These are phyloP conservation scores for Ypsolopha scabrella DNA, from an alignment of 2,888 invertebrate species.

Conservation along the genomic window DNA sequence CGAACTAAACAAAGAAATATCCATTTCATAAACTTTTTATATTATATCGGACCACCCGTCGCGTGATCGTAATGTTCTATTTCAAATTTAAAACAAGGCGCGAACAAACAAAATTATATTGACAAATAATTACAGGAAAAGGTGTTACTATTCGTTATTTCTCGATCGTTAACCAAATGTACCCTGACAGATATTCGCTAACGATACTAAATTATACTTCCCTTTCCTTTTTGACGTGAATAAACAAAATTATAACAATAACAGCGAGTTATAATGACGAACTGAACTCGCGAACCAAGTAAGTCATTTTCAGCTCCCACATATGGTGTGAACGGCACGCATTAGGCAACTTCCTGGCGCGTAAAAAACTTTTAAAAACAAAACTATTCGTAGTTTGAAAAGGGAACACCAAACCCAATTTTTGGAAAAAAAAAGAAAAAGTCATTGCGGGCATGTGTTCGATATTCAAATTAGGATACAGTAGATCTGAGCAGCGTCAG, in stretches of 20 bases:
- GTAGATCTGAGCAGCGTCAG: slow-evolving; percentile 27
- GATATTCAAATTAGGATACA: slow-evolving; percentile 40
- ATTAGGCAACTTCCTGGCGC: slow-evolving; percentile 43
- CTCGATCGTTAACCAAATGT: slow-evolving; percentile 30
- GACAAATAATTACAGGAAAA: slow-evolving; percentile 32
- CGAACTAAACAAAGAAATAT: neutral
- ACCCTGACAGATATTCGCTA: slow-evolving; percentile 35
- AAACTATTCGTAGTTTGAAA: neutral
- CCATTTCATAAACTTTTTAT: neutral
- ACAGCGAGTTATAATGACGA: slow-evolving; percentile 14
- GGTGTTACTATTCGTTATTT: slow-evolving; percentile 24
- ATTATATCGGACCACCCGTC: neutral
- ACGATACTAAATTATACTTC: slow-evolving; percentile 36
- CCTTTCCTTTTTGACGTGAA: slow-evolving; percentile 21
- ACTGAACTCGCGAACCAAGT: slow-evolving; percentile 16
- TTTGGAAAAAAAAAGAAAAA: neutral
- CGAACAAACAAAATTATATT: slow-evolving; percentile 14
- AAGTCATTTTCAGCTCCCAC: slow-evolving; percentile 41
- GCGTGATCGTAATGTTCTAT: neutral
- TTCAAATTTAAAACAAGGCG: slow-evolving; percentile 1
- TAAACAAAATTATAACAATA: slow-evolving; percentile 52
- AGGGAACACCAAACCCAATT: neutral
- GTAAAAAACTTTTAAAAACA: slow-evolving; percentile 14
- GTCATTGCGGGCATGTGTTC: slow-evolving; percentile 20
- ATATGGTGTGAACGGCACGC: slow-evolving; percentile 50